Evolutionary conservation across 2,888 invertebrate species (phyloP), one percentile per base, ranked within the genome.

Genomic region (Drosophila gaucha): DNA sequence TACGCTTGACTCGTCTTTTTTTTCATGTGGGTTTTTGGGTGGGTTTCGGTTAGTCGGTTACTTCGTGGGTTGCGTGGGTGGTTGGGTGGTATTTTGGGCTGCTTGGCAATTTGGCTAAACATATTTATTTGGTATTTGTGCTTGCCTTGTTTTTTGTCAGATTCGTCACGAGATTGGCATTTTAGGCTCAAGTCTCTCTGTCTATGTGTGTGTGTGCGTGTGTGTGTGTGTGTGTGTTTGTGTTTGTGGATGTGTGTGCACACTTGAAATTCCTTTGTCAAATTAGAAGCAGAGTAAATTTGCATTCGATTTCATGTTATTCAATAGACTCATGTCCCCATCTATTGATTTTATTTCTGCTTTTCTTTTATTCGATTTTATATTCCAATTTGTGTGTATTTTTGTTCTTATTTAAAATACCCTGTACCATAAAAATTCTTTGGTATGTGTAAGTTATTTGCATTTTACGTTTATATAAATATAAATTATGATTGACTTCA

Each of bases 81-180:
- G 24, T 58, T 58, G 51, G 49, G 22, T 58, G 43, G 20, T 6
- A 54, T n/a, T 35, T 63, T 60, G n/a, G 20, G 47, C 59, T 18
- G 47, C 22, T 41, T 54, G 74, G 74, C 86, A 84, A 86, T 84
- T 84, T 84, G 74, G 86, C 78, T 80, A 84, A 84, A 84, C 80
- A 86, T 84, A 84, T 84, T 84, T 86, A 76, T 84, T 84, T 82
- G 86, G 67, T 74, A 74, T 78, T 65, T 71, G 47, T 78, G 59
- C 58, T 59, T 66, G 49, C 60, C 54, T 39, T 39, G 39, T 70
- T 70, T 50, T 63, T 28, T 49, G 52, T 16, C 51, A 71, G 59
- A 67, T 66, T 71, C 71, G 35, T 63, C 66, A 58, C 46, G 55
- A 64, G 64, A 62, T 56, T 58, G 55, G 44, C 43, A 69, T 64